Percentiles rank a stretch among this genome's conserved stretches.
These are phyloP conservation scores for Dynastes hyllus DNA, from an alignment of 2,888 invertebrate genomes.

Conservation along the genomic window DNA sequence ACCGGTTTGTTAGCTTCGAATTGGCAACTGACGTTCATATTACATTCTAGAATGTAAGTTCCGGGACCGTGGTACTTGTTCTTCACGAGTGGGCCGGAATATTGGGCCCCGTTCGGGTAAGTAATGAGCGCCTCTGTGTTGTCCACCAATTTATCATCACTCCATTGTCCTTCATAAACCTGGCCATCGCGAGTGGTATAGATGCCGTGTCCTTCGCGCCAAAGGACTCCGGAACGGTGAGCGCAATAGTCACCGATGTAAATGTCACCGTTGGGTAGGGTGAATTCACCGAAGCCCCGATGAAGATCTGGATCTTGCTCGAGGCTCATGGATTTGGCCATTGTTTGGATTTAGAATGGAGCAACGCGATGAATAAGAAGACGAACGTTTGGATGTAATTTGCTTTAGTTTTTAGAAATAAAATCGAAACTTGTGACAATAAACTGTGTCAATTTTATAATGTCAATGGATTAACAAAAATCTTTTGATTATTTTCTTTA, in stretches of 20 bases:
- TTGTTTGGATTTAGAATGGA: slow-evolving; percentile 15
- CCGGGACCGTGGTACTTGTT: slow-evolving; percentile 73
- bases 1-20: slow-evolving; percentile 74
- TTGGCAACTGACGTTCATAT: slow-evolving; percentile 70
- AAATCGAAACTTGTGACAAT: background rate
- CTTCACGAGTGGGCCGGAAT: slow-evolving; percentile 72
- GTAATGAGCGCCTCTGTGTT: slow-evolving; percentile 67
- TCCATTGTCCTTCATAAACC: slow-evolving; percentile 75
- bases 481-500: no score
- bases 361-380: background rate
- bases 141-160: slow-evolving; percentile 72
- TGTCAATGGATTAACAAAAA: no score
- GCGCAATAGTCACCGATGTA: slow-evolving; percentile 76
- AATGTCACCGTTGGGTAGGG: slow-evolving; percentile 74
- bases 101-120: slow-evolving; percentile 72
- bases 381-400: background rate
- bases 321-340: slow-evolving; percentile 12
- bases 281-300: slow-evolving; percentile 68
- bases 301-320: slow-evolving; percentile 55
- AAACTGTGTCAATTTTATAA: background rate
- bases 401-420: background rate
- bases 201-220: slow-evolving; percentile 71
- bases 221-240: slow-evolving; percentile 71
- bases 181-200: slow-evolving; percentile 77
- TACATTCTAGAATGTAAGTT: slow-evolving; percentile 73